A percentile compares a stretch with the other conserved stretches of the same genome.
phyloP scores from a whole-genome alignment of 2,888 invertebrate species.

The Cataglyphis rosenhaueri region DNA sequence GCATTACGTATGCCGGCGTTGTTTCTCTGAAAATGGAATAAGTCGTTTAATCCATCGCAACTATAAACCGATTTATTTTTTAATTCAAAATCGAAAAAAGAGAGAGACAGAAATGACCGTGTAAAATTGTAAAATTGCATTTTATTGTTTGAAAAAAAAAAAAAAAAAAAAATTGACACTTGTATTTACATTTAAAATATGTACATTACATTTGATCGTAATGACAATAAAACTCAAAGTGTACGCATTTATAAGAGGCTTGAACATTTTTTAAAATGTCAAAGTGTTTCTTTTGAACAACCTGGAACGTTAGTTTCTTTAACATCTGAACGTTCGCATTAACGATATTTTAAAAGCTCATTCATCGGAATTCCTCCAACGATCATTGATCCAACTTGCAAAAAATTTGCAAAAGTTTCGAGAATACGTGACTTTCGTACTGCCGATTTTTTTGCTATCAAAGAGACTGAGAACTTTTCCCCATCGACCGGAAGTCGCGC shows the following conservation, averaged over 20 bases:
- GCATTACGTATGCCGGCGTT: conserved; percentile 27
- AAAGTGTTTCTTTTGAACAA: not conserved
- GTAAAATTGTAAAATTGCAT: not conserved
- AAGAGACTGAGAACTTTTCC: conserved; percentile 27
- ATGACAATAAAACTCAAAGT: not conserved
- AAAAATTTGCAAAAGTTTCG: conserved; percentile 22
- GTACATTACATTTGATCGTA: not conserved
- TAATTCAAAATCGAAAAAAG: not conserved
- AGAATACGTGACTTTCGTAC: not conserved
- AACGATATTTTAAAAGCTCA: not conserved
- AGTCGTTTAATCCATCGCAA: not conserved
- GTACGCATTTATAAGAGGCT: not conserved
- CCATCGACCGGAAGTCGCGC: conserved; percentile 45
- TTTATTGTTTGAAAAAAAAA: conserved; percentile 4
- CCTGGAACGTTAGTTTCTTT: not conserved
- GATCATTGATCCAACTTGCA: not conserved
- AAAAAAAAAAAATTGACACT: not conserved
- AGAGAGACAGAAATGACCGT: not conserved
- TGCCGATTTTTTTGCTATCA: conserved; percentile 3
- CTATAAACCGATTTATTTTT: not conserved
- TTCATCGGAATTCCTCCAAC: not conserved
- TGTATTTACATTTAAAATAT: not conserved
- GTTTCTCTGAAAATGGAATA: conserved; percentile 18
- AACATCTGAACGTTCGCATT: not conserved
- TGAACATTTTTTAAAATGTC: conserved; percentile 2